These are phyloP conservation scores for Heterodera carotae DNA, from an alignment of 1,140 invertebrate species.

Conservation along the genomic window DNA sequence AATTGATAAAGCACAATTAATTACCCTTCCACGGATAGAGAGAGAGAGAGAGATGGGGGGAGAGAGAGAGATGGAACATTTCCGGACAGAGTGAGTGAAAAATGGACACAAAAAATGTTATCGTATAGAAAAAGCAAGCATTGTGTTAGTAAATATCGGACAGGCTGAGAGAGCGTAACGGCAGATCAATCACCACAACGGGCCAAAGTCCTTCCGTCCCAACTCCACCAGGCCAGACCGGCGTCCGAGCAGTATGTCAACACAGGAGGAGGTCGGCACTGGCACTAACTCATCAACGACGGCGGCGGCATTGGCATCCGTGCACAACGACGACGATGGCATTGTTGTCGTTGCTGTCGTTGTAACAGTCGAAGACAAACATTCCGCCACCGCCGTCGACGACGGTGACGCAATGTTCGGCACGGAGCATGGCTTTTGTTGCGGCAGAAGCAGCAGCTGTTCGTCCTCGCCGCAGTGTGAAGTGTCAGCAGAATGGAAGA, in stretches of 20 bases:
- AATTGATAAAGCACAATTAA: not conserved
- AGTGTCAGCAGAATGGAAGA: not conserved
- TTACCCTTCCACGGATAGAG: no score
- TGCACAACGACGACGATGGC: no score
- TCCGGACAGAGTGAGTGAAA: constrained; percentile 5
- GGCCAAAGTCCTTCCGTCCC: constrained; percentile 3
- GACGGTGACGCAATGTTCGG: no score
- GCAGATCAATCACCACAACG: not conserved
- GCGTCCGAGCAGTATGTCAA: no score
- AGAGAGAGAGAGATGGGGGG: not conserved
- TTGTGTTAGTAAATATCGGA: no score
- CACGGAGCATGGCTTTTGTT: no score
- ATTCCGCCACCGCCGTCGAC: not conserved
- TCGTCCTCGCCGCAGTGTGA: not conserved
- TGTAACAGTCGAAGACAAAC: not conserved
- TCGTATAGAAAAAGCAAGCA: not conserved
- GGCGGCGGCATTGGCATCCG: no score
- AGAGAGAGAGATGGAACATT: constrained; percentile 9
- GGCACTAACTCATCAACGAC: no score
- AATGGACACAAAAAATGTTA: not conserved
- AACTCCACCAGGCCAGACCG: no score
- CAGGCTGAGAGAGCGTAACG: no score
- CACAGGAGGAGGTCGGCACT: no score
- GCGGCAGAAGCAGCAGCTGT: no score
- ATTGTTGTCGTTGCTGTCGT: not conserved